Base-by-base conservation (phyloP, 92 coral and sea anemone species). In the Siderastrea siderea region DNA sequence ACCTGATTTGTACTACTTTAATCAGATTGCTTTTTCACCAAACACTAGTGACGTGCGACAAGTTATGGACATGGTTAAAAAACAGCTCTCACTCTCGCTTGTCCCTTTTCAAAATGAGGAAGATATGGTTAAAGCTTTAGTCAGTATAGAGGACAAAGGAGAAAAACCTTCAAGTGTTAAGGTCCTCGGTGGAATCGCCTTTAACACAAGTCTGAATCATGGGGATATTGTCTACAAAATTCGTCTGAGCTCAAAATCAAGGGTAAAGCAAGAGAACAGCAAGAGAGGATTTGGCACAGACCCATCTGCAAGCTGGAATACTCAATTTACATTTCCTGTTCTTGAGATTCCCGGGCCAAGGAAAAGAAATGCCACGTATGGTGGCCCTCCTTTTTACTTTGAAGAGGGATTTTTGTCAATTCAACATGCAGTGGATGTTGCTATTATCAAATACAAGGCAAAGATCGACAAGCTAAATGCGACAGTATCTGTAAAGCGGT, bases 301-400 rank as follows among this genome's bases (percentile, higher is more conserved):
- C 59, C 88, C 91, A 46, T 77, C 96, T 58, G 85, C 93, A n/a
- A 68, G 88, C 6, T 98, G 99, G 99, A 84, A 92, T 48, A 98
- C 99, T 4, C 93, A 96, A 72, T 90, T 94, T 69, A 93, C 96
- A 49, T 98, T 95, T 82, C 98, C 96, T 44, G 82, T 70, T 68
- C 95, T 94, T 77, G 93, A 96, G 69, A 0, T 74, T 7, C 96
- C 96, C 16, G 93, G 95, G 4, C 99, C 99, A 44, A 81, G 98
- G 48, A 87, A 79, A 51, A 49, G 61, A 15, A 62, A 91, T n/a
- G 75, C 91, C 0, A 15, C 84, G 4, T 75, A 90, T 57, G 99
- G 98, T 14, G 98, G 95, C 0, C 93, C 98, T 15, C 99, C 99
- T 13, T 82, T 83, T 15, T 98, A 98, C 73, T 95, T 92, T 73